Evolutionary conservation across 1,140 invertebrate species (phyloP), one percentile per base, ranked within the genome.

Genomic region (Ostrea denselamellosa): DNA sequence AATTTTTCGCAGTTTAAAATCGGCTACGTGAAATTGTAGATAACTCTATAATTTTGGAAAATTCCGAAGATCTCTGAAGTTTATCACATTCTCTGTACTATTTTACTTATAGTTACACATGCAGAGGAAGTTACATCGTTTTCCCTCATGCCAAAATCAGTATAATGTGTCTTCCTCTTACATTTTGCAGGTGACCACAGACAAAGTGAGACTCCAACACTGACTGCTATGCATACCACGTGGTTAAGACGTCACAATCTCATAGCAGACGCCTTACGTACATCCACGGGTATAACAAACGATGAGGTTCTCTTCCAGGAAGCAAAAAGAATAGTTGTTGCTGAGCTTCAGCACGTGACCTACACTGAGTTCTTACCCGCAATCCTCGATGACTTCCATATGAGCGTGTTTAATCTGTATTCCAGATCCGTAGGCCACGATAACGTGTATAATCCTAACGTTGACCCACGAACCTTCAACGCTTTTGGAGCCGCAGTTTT

Each of bases 231-330:
- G 97, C 99, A 99, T 93, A 99, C 98, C 0, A 95, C 99, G 83
- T 99, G 97, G 97, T 96, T 99, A 94, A 95, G 98, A 17, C 98
- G 99, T 93, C 99, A 99, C 93, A 99, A 99, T 93, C 95, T 98
- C 85, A 95, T 99, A 56, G 98, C 98, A 12, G 95, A 94, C 10
- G 95, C 96, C 92, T 95, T 99, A 8, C 96, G 96, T n/a, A 4
- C 8, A 51, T 7, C 44, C 10, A 99, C 99, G 95, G 97, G 97
- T 53, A 52, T 86, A 7, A 99, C 98, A 98, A 97, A 98, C 92
- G 98, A 99, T 92, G 98, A 99, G 95, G 98, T 97, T 0, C 93
- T 99, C 0, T 99, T 97, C 93, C 98, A 99, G 95, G 98, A 98
- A 93, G 96, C 97, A 0, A 95, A 88, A 96, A 96, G 92, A 89